Conservation (phyloP, 2,113 vertebrate genomes). For the Copsychus sechellarum region DNA sequence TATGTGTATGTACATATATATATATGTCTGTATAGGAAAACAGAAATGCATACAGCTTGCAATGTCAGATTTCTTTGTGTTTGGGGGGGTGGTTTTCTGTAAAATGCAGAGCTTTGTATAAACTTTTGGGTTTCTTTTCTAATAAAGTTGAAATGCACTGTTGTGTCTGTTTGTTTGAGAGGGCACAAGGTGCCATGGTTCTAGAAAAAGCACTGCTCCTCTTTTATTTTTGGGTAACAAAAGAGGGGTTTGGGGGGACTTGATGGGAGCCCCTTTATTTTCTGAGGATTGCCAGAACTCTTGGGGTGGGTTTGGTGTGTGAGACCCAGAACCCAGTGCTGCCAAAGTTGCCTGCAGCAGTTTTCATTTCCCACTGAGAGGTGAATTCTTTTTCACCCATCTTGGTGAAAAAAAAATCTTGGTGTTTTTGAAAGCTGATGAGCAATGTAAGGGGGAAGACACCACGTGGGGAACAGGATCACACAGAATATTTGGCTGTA, state of each 20-base stretch:
- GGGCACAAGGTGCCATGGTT: not conserved
- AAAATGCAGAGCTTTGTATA: slow-evolving; percentile 68
- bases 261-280: not conserved
- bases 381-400: not conserved
- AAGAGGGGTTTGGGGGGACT: not conserved
- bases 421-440: not conserved
- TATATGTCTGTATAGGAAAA: slow-evolving; percentile 36
- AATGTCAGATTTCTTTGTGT: slow-evolving; percentile 1
- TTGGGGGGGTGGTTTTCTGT: slow-evolving; percentile 46
- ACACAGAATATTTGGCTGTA: not conserved
- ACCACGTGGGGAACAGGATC: not conserved
- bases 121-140: slow-evolving; percentile 54
- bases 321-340: not conserved
- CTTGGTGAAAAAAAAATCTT: not conserved
- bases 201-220: not conserved
- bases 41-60: slow-evolving; percentile 46
- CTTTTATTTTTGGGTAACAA: not conserved
- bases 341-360: not conserved
- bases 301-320: not conserved
- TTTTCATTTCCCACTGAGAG: not conserved
- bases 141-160: slow-evolving; percentile 63
- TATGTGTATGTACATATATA: slow-evolving; percentile 40
- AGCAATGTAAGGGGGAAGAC: not conserved
- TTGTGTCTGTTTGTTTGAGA: slow-evolving; percentile 12
- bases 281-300: not conserved